Evolutionary conservation across 2,888 invertebrate species (phyloP).

Genomic region (Drosophila siamana): DNA sequence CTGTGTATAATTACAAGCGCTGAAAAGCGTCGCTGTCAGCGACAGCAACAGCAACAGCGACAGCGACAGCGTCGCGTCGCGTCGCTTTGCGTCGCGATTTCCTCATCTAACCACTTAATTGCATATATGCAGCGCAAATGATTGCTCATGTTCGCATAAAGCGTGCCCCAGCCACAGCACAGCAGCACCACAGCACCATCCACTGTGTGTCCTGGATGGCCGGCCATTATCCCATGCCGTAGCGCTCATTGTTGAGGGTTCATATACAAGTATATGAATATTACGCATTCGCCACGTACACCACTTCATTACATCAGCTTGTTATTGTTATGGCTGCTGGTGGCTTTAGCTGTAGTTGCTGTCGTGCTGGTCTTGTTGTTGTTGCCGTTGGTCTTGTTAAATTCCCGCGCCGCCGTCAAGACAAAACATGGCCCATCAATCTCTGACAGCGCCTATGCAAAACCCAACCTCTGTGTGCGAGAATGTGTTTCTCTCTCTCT

Average conservation of each 20-base stretch:
- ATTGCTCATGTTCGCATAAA: conserved; percentile 29
- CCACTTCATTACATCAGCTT: conserved; percentile 53
- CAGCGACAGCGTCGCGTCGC: no score
- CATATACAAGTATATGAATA: conserved; percentile 37
- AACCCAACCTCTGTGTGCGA: conserved; percentile 15
- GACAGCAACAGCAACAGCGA: no score
- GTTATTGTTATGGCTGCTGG: conserved; percentile 48
- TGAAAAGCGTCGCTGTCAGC: not conserved
- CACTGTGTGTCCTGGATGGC: not conserved
- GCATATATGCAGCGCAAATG: conserved; percentile 40
- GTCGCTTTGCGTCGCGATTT: conserved; percentile 12
- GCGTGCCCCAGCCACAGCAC: not conserved
- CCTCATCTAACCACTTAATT: conserved; percentile 31
- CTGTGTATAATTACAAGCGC: conserved; percentile 24
- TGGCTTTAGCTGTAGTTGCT: conserved; percentile 18
- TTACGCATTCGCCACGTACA: conserved; percentile 58
- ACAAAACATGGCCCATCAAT: conserved; percentile 60
- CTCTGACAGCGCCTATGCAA: conserved; percentile 64
- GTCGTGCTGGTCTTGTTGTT: conserved; percentile 14
- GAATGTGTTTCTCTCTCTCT: not conserved
- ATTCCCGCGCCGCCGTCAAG: conserved; percentile 52
- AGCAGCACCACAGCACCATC: not conserved
- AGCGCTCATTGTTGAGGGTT: conserved; percentile 14
- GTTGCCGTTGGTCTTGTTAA: conserved; percentile 21
- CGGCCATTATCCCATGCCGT: conserved; percentile 29